Percentiles rank a stretch among this genome's conserved stretches.
Conservation (phyloP, 2,888 invertebrate species). For the Timema cristinae region DNA sequence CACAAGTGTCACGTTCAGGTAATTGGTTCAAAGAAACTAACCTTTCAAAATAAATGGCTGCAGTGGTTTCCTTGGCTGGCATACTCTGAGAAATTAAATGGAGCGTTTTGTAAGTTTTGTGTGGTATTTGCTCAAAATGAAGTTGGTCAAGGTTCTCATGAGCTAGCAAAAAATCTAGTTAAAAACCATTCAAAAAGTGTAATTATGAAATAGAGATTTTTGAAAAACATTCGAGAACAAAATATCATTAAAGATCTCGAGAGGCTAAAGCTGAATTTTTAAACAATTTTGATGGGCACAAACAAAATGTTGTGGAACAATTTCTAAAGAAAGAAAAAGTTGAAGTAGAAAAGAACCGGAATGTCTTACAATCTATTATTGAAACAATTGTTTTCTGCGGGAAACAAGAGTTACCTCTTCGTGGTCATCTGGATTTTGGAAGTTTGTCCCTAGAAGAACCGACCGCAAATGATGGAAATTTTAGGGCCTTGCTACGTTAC, state of each 20-base stretch:
- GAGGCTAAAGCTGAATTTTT: conserved; percentile 13
- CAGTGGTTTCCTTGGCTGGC: conserved; percentile 15
- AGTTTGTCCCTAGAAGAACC: conserved; percentile 6
- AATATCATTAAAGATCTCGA: conserved; percentile 6
- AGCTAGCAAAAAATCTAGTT: conserved; percentile 3
- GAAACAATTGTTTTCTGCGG: conserved; percentile 32
- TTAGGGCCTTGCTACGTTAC: conserved; percentile 37
- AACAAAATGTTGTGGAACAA: conserved; percentile 1
- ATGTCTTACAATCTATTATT: conserved; percentile 10
- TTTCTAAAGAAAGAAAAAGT: not conserved
- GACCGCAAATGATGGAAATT: conserved; percentile 33
- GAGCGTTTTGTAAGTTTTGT: conserved; percentile 15
- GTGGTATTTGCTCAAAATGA: conserved; percentile 9
- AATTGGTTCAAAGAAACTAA: conserved; percentile 3
- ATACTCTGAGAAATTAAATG: conserved; percentile 9
- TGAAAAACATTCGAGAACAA: conserved; percentile 5
- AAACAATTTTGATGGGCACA: not conserved
- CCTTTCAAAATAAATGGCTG: conserved; percentile 1
- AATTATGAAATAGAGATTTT: conserved; percentile 7
- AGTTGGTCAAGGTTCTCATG: conserved; percentile 12
- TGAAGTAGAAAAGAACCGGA: conserved; percentile 9
- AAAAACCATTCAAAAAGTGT: conserved; percentile 10
- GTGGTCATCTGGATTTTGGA: conserved; percentile 31
- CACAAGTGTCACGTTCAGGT: conserved; percentile 7
- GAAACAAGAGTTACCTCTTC: conserved; percentile 35